Conservation (phyloP, 2,113 vertebrate species). For the Eudyptes chrysolophus region DNA sequence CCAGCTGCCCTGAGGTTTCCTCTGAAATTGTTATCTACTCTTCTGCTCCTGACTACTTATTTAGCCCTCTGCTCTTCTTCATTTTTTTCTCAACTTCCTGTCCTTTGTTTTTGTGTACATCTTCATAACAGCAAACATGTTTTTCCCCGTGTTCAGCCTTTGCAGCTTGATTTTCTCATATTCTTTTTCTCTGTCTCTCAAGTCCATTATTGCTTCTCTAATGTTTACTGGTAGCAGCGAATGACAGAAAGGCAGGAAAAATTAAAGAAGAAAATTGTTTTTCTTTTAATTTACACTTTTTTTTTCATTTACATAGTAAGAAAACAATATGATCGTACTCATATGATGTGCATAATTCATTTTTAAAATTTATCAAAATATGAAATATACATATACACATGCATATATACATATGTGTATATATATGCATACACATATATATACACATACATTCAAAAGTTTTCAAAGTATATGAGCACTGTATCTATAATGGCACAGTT, state of each 20-base stretch:
- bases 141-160: not conserved
- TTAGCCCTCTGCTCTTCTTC: not conserved
- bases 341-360: not conserved
- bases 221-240: not conserved
- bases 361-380: not conserved
- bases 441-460: not conserved
- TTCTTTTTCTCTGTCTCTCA: not conserved
- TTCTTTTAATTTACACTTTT: accelerated
- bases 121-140: not conserved
- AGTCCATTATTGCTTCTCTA: not conserved
- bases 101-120: not conserved
- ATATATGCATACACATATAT: no score
- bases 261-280: accelerated
- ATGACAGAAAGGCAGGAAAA: not conserved
- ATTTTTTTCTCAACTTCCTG: not conserved
- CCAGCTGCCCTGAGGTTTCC: not conserved
- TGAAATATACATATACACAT: not conserved
- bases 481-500: not conserved
- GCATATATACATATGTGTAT: not conserved
- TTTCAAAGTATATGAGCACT: not conserved
- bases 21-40: not conserved
- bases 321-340: not conserved
- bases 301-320: not conserved
- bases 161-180: not conserved
- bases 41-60: not conserved